A percentile compares a stretch with the other conserved stretches of the same genome.
phyloP scores from a whole-genome alignment of 2,113 vertebrate species.

The Ceuthmochares aereus region DNA sequence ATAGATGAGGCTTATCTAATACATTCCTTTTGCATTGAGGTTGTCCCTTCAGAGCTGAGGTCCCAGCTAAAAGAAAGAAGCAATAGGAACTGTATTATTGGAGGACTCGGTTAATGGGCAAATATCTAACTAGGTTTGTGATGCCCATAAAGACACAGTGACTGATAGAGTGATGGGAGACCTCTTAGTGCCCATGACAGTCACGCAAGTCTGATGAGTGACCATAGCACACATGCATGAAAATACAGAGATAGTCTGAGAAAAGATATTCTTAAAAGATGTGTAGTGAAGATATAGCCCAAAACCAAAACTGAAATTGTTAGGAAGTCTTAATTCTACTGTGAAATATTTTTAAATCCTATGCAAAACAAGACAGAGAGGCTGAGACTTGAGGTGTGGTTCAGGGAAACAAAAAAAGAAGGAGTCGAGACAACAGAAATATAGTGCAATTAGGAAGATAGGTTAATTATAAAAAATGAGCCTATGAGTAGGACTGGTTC shows the following conservation, averaged over 20 bases:
- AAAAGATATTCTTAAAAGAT: not conserved
- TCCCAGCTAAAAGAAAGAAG: not conserved
- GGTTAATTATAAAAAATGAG: not conserved
- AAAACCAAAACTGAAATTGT: not conserved
- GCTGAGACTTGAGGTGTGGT: not conserved
- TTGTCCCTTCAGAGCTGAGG: not conserved
- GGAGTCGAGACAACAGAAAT: not conserved
- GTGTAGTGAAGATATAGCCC: not conserved
- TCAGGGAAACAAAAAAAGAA: not conserved
- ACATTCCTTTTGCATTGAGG: not conserved
- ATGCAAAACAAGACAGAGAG: not conserved
- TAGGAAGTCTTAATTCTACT: not conserved
- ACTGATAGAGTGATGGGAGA: not conserved
- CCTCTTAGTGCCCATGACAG: not conserved
- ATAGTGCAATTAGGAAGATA: not conserved
- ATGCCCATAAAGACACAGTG: not conserved
- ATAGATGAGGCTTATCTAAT: not conserved
- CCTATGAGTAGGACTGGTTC: not conserved
- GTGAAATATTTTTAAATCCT: not conserved
- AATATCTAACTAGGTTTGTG: not conserved
- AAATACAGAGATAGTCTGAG: not conserved
- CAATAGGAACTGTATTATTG: not conserved
- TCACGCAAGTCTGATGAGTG: not conserved
- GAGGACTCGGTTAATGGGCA: rapidly evolving
- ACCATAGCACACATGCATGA: not conserved